Evolutionary conservation across 23 tunicate genomes (phyloP).

Genomic region (Ascidia mentula): DNA sequence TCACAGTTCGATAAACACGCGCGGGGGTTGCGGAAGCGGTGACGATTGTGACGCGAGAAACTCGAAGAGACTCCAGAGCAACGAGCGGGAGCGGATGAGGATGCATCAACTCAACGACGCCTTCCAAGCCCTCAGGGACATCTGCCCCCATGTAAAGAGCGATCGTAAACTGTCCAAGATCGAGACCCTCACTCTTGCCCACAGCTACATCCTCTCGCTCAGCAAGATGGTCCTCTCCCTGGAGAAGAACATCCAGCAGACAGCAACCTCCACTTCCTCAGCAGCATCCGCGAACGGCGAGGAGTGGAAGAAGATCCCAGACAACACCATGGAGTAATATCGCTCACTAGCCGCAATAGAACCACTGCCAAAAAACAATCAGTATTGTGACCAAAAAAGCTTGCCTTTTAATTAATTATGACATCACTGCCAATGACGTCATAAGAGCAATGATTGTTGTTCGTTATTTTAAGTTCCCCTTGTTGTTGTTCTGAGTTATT

Average conservation of each 20-base stretch:
- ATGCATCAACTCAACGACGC: slow-evolving; percentile 95
- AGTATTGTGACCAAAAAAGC: neutral
- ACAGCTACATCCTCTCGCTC: slow-evolving; percentile 78
- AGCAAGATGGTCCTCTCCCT: slow-evolving; percentile 21
- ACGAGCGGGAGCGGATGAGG: slow-evolving; percentile 73
- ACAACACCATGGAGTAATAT: neutral
- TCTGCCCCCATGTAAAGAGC: slow-evolving; percentile 81
- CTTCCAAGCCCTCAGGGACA: slow-evolving; percentile 83
- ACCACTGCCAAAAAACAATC: neutral
- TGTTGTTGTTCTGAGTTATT: no score
- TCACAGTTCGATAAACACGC: neutral
- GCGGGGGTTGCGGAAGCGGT: slow-evolving; percentile 6
- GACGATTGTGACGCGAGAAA: slow-evolving; percentile 42
- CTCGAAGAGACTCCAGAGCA: slow-evolving; percentile 71
- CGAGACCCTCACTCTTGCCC: slow-evolving; percentile 75
- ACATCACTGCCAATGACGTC: no score
- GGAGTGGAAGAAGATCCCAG: neutral
- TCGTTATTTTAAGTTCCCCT: no score
- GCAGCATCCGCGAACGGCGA: neutral
- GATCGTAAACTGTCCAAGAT: slow-evolving; percentile 86
- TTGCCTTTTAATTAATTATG: neutral
- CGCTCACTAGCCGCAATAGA: neutral
- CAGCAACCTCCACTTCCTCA: no score
- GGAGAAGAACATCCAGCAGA: neutral
- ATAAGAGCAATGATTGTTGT: no score